These are phyloP conservation scores for Drosophila cardini DNA, from an alignment of 1,140 invertebrate genomes.

Conservation along the genomic window DNA sequence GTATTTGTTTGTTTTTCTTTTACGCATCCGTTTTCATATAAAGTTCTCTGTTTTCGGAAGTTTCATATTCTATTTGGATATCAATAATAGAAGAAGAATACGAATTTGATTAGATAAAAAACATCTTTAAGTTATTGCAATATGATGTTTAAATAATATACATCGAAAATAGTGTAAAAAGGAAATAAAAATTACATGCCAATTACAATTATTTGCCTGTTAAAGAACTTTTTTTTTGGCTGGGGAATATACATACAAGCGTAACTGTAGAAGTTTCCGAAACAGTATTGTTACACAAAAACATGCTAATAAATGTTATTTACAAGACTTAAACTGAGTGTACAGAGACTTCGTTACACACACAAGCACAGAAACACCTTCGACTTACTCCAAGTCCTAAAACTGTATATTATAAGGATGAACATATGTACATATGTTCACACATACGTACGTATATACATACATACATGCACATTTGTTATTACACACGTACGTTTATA, in stretches of 20 bases:
- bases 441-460: background rate
- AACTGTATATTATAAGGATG: background rate
- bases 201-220: background rate
- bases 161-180: background rate
- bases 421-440: background rate
- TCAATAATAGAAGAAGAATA: constrained; percentile 2
- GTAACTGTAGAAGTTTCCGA: background rate
- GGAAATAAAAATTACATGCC: background rate
- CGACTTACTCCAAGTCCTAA: background rate
- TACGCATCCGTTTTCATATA: background rate
- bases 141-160: background rate
- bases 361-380: background rate
- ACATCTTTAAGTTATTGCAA: background rate
- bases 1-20: background rate
- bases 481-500: constrained; percentile 5
- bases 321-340: background rate
- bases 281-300: background rate
- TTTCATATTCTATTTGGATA: background rate
- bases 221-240: background rate
- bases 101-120: background rate
- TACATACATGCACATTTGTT: background rate
- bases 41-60: background rate
- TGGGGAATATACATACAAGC: background rate
- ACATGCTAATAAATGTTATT: background rate
- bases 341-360: background rate